These are phyloP conservation scores for Pyrrhia umbra DNA, from an alignment of 2,888 invertebrate species.

Conservation along the genomic window DNA sequence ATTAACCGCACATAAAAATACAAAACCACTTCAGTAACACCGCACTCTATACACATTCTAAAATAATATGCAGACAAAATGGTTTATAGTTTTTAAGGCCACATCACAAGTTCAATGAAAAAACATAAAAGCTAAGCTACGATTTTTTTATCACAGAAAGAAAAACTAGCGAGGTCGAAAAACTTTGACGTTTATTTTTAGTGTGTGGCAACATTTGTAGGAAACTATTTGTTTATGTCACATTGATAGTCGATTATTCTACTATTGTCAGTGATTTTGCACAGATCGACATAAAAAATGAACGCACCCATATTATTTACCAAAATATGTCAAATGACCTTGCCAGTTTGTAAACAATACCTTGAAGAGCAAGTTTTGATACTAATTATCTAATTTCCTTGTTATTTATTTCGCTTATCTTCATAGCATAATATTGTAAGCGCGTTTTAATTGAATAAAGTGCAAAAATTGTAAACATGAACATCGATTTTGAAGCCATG, in stretches of 20 bases:
- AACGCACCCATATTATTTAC: constrained; percentile 73
- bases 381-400: constrained; percentile 85
- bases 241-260: constrained; percentile 60
- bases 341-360: constrained; percentile 95
- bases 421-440: constrained; percentile 52
- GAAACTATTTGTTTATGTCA: constrained; percentile 44
- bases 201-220: constrained; percentile 52
- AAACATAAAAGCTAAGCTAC: constrained; percentile 78
- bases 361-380: constrained; percentile 87
- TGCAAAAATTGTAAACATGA: constrained; percentile 72
- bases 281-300: constrained; percentile 53
- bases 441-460: constrained; percentile 42
- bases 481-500: constrained; percentile 91
- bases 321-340: constrained; percentile 92
- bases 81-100: constrained; percentile 77
- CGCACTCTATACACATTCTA: constrained; percentile 86
- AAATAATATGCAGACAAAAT: constrained; percentile 72
- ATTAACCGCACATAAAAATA: constrained; percentile 79
- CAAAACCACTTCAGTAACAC: constrained; percentile 75
- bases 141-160: constrained; percentile 79
- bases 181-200: constrained; percentile 68
- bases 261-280: constrained; percentile 2
- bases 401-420: constrained; percentile 84
- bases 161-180: constrained; percentile 78
- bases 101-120: constrained; percentile 81